Evolutionary conservation across 2,888 invertebrate species (phyloP).

Genomic region (Drosophila koepferae): DNA sequence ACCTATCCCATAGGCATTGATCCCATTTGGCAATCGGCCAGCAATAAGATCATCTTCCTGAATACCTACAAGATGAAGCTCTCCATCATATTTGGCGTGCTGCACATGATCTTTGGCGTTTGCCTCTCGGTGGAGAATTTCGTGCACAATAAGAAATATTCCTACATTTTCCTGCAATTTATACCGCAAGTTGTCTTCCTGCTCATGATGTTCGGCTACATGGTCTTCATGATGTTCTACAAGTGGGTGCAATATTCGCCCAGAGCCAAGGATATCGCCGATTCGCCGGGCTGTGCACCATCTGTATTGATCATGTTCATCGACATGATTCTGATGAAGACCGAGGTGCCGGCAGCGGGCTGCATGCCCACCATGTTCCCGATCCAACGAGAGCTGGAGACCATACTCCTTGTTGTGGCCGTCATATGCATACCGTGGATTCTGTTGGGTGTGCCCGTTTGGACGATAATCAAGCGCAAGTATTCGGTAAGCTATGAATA

Average conservation of each 20-base stretch:
- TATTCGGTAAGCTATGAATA: constrained; percentile 37
- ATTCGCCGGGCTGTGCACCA: constrained; percentile 88
- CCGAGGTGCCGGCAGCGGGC: constrained; percentile 83
- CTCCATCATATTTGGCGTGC: constrained; percentile 95
- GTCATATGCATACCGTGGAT: constrained; percentile 96
- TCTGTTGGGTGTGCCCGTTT: constrained; percentile 95
- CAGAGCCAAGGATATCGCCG: constrained; percentile 76
- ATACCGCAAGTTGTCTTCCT: constrained; percentile 96
- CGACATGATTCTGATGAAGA: constrained; percentile 90
- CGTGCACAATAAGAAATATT: constrained; percentile 89
- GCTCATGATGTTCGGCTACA: constrained; percentile 93
- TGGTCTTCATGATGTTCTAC: constrained; percentile 95
- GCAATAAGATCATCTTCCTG: constrained; percentile 96
- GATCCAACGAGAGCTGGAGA: constrained; percentile 90
- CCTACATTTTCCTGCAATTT: constrained; percentile 92
- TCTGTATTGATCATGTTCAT: constrained; percentile 91
- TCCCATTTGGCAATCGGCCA: constrained; percentile 90
- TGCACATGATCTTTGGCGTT: constrained; percentile 97
- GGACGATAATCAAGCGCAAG: constrained; percentile 87
- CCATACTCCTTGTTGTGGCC: constrained; percentile 91
- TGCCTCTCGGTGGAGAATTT: constrained; percentile 92
- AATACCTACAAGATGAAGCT: constrained; percentile 98
- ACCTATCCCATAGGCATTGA: constrained; percentile 93
- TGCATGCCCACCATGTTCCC: constrained; percentile 89
- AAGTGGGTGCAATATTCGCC: constrained; percentile 93